phyloP scores from a whole-genome alignment of 2,888 invertebrate species.

The Caenorhabditis sulstoni region DNA sequence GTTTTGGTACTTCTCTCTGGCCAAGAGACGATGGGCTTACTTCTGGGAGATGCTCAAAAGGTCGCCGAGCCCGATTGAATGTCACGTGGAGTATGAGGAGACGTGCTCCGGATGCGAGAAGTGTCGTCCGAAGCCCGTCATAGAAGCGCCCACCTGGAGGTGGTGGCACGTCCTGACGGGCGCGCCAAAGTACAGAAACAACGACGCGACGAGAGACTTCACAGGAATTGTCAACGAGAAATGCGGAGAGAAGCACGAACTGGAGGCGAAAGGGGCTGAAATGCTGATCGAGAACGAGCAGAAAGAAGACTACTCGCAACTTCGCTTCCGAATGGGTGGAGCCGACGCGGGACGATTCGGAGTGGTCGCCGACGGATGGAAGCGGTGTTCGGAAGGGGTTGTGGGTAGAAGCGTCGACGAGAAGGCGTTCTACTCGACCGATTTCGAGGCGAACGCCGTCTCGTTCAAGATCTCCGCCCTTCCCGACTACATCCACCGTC shows the following conservation, averaged over 20 bases:
- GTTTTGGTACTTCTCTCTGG: slow-evolving; percentile 75
- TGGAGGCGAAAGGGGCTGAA: slow-evolving; percentile 52
- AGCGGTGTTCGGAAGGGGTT: slow-evolving; percentile 37
- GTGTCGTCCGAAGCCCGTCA: slow-evolving; percentile 64
- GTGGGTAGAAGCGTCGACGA: slow-evolving; percentile 47
- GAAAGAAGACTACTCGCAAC: slow-evolving; percentile 47
- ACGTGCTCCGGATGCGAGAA: slow-evolving; percentile 75
- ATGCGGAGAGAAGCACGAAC: slow-evolving; percentile 60
- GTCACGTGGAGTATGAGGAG: slow-evolving; percentile 68
- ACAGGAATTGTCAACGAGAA: slow-evolving; percentile 68
- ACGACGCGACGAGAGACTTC: slow-evolving; percentile 57
- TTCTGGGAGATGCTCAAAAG: slow-evolving; percentile 78
- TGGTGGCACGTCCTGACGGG: slow-evolving; percentile 74
- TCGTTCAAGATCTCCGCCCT: slow-evolving; percentile 54
- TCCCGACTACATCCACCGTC: slow-evolving; percentile 58
- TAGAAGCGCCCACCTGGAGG: slow-evolving; percentile 62
- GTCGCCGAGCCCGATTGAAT: slow-evolving; percentile 63
- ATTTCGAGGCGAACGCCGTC: slow-evolving; percentile 56
- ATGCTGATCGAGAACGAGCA: slow-evolving; percentile 62
- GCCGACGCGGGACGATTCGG: slow-evolving; percentile 52
- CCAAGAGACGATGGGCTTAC: slow-evolving; percentile 74
- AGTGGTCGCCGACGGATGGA: slow-evolving; percentile 57
- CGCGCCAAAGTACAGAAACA: slow-evolving; percentile 59
- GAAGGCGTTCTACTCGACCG: slow-evolving; percentile 55
- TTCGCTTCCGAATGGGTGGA: slow-evolving; percentile 60